Conservation (phyloP, 2,888 invertebrate species). For the Aspidiotus rigidus region DNA sequence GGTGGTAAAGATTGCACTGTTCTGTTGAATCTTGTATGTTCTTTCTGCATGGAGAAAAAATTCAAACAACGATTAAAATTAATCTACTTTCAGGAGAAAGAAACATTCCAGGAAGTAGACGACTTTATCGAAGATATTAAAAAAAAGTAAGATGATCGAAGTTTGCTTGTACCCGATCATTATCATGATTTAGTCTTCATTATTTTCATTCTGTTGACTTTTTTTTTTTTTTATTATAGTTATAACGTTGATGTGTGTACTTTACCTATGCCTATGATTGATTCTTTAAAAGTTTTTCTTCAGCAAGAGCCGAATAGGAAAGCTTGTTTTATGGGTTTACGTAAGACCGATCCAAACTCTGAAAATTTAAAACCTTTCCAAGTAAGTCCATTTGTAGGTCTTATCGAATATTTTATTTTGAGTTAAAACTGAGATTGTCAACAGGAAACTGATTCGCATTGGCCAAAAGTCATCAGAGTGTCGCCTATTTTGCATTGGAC, state of each 20-base stretch:
- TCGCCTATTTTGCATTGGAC: conserved; percentile 88
- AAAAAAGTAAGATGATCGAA: conserved; percentile 44
- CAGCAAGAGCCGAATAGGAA: neutral
- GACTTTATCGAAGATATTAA: conserved; percentile 66
- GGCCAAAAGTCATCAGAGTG: conserved; percentile 84
- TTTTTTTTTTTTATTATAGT: neutral
- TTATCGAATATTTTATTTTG: neutral
- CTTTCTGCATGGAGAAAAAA: conserved; percentile 42
- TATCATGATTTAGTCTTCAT: neutral
- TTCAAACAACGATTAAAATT: conserved; percentile 44
- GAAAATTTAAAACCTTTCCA: conserved; percentile 17
- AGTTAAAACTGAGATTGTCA: neutral
- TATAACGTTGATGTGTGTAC: conserved; percentile 3
- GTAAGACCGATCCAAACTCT: conserved; percentile 18
- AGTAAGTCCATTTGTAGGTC: neutral
- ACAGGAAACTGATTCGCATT: conserved; percentile 73
- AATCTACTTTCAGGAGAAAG: conserved; percentile 68
- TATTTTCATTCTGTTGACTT: neutral
- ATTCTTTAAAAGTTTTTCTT: neutral
- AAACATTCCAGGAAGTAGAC: conserved; percentile 79
- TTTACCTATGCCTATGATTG: conserved; percentile 18
- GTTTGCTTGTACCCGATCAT: neutral
- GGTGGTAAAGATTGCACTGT: conserved; percentile 98
- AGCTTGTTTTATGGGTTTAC: conserved; percentile 16
- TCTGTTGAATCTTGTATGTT: conserved; percentile 61